phyloP scores from a whole-genome alignment of 2,797 vertebrate genomes.

The Dendrocincla tyrannina region DNA sequence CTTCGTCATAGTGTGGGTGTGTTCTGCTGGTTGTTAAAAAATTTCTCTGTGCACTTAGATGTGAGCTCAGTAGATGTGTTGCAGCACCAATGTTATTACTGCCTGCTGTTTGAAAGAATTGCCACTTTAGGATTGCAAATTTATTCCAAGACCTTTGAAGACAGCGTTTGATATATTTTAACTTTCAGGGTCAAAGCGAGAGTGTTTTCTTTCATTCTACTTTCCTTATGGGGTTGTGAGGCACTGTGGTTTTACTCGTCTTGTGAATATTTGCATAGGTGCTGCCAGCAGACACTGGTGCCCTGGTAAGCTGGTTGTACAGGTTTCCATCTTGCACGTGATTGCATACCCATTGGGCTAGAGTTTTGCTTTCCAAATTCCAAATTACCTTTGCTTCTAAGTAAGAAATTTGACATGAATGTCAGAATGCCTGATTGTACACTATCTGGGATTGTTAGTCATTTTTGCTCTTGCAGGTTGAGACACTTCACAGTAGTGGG shows the following conservation, averaged over 20 bases:
- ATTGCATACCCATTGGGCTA: background rate
- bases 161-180: background rate
- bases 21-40: background rate
- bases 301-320: background rate
- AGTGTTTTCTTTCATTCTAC: background rate
- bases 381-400: background rate
- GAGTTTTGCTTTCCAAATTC: background rate
- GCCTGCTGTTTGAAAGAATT: background rate
- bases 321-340: rapidly evolving
- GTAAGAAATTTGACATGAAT: background rate
- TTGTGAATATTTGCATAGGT: background rate
- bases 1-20: background rate
- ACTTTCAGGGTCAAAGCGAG: background rate
- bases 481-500: background rate
- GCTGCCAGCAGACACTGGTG: background rate
- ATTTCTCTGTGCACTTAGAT: background rate
- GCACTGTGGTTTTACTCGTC: background rate
- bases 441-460: background rate
- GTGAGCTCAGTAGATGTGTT: background rate
- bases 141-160: background rate
- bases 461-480: background rate
- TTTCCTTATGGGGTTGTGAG: background rate
- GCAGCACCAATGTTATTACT: background rate
- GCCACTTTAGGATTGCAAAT: background rate
- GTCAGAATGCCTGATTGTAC: background rate